Conservation (phyloP, 2,888 invertebrate genomes). For the Brachypalpus laphriformis region DNA sequence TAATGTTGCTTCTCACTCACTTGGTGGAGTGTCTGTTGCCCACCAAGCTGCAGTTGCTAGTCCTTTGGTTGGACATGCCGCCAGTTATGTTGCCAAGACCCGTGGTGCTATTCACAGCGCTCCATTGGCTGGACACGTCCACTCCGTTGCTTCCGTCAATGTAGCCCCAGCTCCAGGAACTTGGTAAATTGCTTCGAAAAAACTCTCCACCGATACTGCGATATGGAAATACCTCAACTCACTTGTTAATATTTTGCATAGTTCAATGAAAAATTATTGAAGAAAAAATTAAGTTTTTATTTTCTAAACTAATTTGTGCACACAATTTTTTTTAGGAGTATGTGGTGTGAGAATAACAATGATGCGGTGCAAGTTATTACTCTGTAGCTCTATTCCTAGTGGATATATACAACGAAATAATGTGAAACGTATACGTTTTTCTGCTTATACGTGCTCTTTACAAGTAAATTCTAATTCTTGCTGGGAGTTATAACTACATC, state of each 20-base stretch:
- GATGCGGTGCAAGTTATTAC: too few species aligned
- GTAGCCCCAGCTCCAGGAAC: conserved; percentile 80
- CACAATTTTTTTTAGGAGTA: too few species aligned
- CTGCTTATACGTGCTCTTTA: too few species aligned
- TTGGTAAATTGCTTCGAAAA: conserved; percentile 16
- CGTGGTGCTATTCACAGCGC: conserved; percentile 80
- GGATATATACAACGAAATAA: too few species aligned
- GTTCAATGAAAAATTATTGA: not conserved
- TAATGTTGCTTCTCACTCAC: conserved; percentile 57
- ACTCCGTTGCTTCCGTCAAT: conserved; percentile 79
- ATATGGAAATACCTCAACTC: not conserved
- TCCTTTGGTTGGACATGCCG: conserved; percentile 80
- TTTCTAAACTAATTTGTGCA: too few species aligned
- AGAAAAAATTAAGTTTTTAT: too few species aligned
- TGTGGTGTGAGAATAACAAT: too few species aligned
- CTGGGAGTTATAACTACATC: too few species aligned
- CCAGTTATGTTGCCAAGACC: conserved; percentile 79
- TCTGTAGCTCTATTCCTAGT: too few species aligned
- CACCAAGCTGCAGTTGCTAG: conserved; percentile 76
- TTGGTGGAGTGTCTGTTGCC: conserved; percentile 77
- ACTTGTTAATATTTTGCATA: not conserved
- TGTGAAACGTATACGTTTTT: too few species aligned
- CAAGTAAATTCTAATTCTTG: too few species aligned
- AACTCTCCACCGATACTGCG: not conserved
- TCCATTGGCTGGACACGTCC: conserved; percentile 79